Percentiles rank a stretch among this genome's conserved stretches.
Evolutionary conservation across 2,797 vertebrate species (phyloP).

Genomic region (Enteromius fasciolatus): DNA sequence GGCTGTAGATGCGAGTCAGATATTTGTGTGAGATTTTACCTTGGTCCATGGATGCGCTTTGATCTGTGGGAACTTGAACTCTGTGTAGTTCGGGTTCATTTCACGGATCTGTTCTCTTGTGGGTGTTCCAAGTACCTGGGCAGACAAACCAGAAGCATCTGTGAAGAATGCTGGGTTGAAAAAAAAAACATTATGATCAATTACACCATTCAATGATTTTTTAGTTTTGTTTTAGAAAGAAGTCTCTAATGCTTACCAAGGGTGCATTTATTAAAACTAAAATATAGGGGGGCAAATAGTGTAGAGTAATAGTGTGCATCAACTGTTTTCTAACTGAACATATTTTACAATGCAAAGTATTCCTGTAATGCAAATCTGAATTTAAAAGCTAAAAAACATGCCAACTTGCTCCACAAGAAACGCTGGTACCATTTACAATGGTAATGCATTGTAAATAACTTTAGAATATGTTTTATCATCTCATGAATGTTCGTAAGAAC

Average conservation of each 20-base stretch:
- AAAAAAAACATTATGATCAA: background rate
- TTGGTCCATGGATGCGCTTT: slow-evolving; percentile 67
- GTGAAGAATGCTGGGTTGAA: background rate
- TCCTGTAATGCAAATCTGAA: too few relatives aligned
- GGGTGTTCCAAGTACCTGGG: slow-evolving; percentile 75
- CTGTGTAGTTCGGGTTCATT: slow-evolving; percentile 93
- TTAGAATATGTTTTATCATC: too few relatives aligned
- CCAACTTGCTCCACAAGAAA: background rate
- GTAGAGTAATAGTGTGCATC: background rate
- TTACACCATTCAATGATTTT: background rate
- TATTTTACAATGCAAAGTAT: background rate
- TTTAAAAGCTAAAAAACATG: background rate
- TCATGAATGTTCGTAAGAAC: too few relatives aligned
- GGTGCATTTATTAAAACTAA: background rate
- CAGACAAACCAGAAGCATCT: background rate
- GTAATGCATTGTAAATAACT: too few relatives aligned
- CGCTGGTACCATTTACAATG: too few relatives aligned
- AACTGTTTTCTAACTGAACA: background rate
- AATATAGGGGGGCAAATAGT: background rate
- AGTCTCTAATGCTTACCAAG: background rate
- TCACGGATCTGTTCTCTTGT: slow-evolving; percentile 92
- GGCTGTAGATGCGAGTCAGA: background rate
- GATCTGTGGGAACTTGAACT: slow-evolving; percentile 92
- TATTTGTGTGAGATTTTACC: slow-evolving; percentile 46
- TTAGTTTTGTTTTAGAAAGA: background rate